Evolutionary conservation across 2,797 vertebrate species (phyloP), one percentile per base, ranked within the genome.

Genomic region (Sebastolobus alascanus): DNA sequence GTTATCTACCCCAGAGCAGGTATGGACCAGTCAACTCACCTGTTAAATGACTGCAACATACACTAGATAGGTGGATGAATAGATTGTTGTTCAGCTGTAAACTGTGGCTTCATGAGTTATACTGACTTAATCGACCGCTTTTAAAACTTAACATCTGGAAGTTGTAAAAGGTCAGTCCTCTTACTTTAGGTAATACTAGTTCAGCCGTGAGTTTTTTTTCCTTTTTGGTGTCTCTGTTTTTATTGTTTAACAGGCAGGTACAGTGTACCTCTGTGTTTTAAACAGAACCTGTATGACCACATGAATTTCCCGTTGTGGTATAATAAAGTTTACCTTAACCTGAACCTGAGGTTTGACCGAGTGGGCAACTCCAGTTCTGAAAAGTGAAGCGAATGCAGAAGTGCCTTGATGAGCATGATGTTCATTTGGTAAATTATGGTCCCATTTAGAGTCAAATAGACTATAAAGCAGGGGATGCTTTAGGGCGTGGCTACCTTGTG

Each of bases 41-140:
- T 50, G 25, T 38, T 56, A 27, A 18, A 31, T 54, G 13, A 79
- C 33, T 29, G 37, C 14, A 75, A 70, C 58, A 75, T 38, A 22
- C 33, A 27, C 37, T 38, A n/a, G 27, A 65, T 10, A 61, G 11
- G 27, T 29, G 33, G 27, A 63, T 77, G 14, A 69, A 50, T 58
- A 77, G n/a, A 16, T 37, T 9, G n/a, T 2, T 29, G 68, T 12
- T 54, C 16, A 25, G 9, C n/a, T 65, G 29, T 18, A 7, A 65
- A 43, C 43, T 54, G 56, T 63, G 6, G 56, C 25, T 43, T 10
- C 20, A 33, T 78, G 5, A 14, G 14, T 38, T 60, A 2, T 31
- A 33, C 33, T 67, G 14, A 16, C 35, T 31, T 43, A 29, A 5
- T 58, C 31, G 25, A 18, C 38, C 16, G 35, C 14, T 43, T 35